Evolutionary conservation across 2,888 invertebrate genomes (phyloP).

Genomic region (Gastracanthus pulcherrimus): DNA sequence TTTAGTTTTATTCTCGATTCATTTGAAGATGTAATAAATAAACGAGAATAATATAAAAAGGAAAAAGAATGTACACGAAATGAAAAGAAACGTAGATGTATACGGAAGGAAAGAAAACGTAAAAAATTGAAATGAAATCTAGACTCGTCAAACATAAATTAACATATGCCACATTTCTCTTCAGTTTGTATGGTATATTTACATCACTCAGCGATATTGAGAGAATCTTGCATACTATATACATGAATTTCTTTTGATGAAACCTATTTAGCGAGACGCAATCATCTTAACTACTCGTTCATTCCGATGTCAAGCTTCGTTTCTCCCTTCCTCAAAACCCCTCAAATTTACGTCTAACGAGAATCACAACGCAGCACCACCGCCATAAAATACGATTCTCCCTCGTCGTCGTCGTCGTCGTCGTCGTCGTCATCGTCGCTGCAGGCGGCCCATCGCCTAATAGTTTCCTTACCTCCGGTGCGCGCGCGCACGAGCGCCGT

Average conservation of each 20-base stretch:
- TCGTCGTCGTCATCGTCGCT: not conserved
- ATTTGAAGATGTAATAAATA: not conserved
- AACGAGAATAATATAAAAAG: not conserved
- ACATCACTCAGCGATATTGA: too few relatives aligned
- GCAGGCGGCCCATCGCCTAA: conserved; percentile 59
- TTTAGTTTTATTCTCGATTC: too few relatives aligned
- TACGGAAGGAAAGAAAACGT: too few relatives aligned
- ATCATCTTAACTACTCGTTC: not conserved
- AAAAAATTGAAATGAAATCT: too few relatives aligned
- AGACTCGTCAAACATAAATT: too few relatives aligned
- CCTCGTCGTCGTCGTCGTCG: not conserved
- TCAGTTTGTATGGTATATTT: too few relatives aligned
- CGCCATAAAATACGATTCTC: conserved; percentile 61
- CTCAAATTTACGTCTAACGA: not conserved
- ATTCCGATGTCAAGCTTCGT: not conserved
- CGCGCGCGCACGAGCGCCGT: conserved; percentile 58
- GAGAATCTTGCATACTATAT: too few relatives aligned
- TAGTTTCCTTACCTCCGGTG: conserved; percentile 62
- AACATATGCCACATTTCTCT: too few relatives aligned
- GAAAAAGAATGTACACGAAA: not conserved
- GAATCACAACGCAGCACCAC: not conserved
- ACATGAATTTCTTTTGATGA: too few relatives aligned
- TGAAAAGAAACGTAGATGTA: too few relatives aligned
- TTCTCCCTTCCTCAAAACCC: not conserved
- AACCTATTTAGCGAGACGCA: too few relatives aligned